Evolutionary conservation across 2,888 invertebrate species (phyloP), one percentile per base, ranked within the genome.

Genomic region (Amiota minor): DNA sequence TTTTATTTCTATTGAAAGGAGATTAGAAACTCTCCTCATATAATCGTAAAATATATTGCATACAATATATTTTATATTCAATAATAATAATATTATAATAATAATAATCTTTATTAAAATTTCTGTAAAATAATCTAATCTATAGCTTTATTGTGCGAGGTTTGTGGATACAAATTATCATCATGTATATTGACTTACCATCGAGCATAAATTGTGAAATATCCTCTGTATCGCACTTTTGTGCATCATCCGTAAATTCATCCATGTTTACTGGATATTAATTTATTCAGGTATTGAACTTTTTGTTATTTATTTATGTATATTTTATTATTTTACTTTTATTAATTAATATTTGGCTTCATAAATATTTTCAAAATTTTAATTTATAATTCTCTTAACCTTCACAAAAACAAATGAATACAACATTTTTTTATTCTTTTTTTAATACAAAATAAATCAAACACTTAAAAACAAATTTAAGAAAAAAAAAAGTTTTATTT

Each of bases 131-230:
- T 23, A 23, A 23, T 23, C 1, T 23, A n/a, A n/a, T n/a, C n/a
- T n/a, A n/a, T n/a, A n/a, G n/a, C n/a, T n/a, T n/a, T n/a, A n/a
- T n/a, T n/a, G n/a, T n/a, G n/a, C n/a, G n/a, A n/a, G n/a, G n/a
- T n/a, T n/a, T n/a, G n/a, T n/a, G n/a, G n/a, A n/a, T n/a, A n/a
- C n/a, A n/a, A n/a, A n/a, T n/a, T n/a, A n/a, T n/a, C n/a, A n/a
- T n/a, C n/a, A 23, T 2, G 3, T 23, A 23, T 50, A 14, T 50
- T 53, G 14, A 73, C 74, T 74, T 56, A 74, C 74, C 81, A 70
- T 82, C 77, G 0, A 78, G 77, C 82, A 82, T 82, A 16, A 78
- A 82, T 14, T 83, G 81, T 2, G 81, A 81, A 14, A 55, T 62
- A 12, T 78, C 79, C 61, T 75, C 71, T 70, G 76, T 70, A 69